Percentiles rank a stretch among this genome's conserved stretches.
Evolutionary conservation across 2,113 vertebrate genomes (phyloP).

Genomic region (Penelope pileata): DNA sequence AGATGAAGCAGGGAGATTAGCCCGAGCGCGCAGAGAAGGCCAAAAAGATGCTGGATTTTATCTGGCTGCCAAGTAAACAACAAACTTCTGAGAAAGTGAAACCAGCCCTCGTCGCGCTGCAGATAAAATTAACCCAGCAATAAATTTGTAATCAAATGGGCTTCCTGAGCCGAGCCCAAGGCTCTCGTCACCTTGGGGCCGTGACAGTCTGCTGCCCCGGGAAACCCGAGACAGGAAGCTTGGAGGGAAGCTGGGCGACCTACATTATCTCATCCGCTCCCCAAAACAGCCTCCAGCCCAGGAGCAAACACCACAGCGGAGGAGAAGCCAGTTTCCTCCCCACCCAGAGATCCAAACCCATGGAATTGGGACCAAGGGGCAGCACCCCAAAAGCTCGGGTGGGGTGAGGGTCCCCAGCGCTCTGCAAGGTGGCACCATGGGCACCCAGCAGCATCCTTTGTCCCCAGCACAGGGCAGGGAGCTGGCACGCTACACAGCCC

Average conservation of each 20-base stretch:
- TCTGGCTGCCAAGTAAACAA: background rate
- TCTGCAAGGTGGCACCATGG: too few relatives aligned
- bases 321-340: background rate
- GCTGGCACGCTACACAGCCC: background rate
- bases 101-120: accelerated
- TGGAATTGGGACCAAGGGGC: background rate
- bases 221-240: conserved; percentile 16
- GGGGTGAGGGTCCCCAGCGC: too few relatives aligned
- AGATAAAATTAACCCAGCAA: background rate
- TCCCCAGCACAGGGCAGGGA: accelerated
- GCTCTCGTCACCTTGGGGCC: background rate
- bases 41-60: background rate
- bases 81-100: conserved; percentile 11
- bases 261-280: background rate
- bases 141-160: conserved; percentile 23
- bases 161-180: background rate
- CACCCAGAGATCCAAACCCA: background rate
- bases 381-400: too few relatives aligned
- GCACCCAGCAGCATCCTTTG: background rate
- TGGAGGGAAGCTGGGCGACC: background rate
- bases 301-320: background rate
- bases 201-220: accelerated
- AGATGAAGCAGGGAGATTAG: conserved; percentile 38
- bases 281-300: background rate
- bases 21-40: accelerated